phyloP scores from a whole-genome alignment of 2,888 invertebrate genomes.

The Polydesmus complanatus region DNA sequence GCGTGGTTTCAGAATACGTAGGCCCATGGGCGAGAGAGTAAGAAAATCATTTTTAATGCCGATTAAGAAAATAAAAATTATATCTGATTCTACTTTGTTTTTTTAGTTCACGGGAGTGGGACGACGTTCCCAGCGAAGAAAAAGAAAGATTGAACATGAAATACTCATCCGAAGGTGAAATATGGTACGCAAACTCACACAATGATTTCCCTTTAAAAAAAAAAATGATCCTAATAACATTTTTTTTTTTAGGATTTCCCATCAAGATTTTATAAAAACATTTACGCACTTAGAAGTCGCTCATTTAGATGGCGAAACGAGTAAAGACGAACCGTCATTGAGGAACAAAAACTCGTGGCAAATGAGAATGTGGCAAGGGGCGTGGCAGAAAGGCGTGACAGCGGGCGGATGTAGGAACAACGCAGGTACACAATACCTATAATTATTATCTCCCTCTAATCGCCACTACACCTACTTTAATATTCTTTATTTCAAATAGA shows the following conservation, averaged over 20 bases:
- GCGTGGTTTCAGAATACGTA: constrained; percentile 44
- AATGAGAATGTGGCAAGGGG: constrained; percentile 60
- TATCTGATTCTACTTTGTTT: not conserved
- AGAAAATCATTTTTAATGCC: not conserved
- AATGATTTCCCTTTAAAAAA: not conserved
- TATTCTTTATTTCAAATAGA: constrained; percentile 38
- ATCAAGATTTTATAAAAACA: constrained; percentile 62
- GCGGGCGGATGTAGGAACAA: constrained; percentile 84
- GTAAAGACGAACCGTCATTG: constrained; percentile 66
- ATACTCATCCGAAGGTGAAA: constrained; percentile 53
- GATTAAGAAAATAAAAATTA: not conserved
- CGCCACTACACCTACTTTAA: not conserved
- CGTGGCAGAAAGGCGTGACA: constrained; percentile 72
- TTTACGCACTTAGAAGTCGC: constrained; percentile 72
- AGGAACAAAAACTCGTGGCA: constrained; percentile 70
- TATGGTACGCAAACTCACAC: constrained; percentile 43
- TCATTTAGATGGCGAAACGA: constrained; percentile 73
- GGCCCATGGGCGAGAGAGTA: constrained; percentile 50
- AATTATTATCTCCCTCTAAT: not conserved
- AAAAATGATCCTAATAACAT: not conserved
- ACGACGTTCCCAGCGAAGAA: constrained; percentile 56
- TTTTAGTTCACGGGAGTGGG: constrained; percentile 53
- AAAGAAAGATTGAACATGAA: constrained; percentile 52
- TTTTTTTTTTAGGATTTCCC: constrained; percentile 50
- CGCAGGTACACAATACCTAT: constrained; percentile 39